Evolutionary conservation across 1,140 invertebrate genomes (phyloP), one percentile per base, ranked within the genome.

Genomic region (Cylas formicarius): DNA sequence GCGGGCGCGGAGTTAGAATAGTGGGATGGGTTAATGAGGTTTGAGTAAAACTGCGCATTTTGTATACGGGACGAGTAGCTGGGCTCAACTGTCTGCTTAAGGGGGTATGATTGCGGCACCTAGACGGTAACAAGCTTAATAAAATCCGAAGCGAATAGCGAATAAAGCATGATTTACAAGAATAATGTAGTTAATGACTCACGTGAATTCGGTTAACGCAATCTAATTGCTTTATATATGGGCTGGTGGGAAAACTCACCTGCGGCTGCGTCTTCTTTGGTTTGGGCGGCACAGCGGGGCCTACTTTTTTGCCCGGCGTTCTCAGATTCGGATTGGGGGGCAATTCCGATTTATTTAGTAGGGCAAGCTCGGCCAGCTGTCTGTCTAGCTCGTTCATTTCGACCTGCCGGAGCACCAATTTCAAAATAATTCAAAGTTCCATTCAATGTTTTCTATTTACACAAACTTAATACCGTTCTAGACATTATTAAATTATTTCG

Each of bases 211-310:
- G 26, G 13, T 33, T 2, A 21, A 20, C 19, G n/a, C 6, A 26
- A n/a, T 27, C 14, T 33, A 8, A 8, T 33, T 9, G 13, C 31
- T 33, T 8, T 9, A n/a, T n/a, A n/a, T n/a, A n/a, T n/a, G n/a
- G n/a, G n/a, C n/a, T n/a, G n/a, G n/a, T n/a, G n/a, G n/a, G 24
- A 13, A 17, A 13, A 33, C 13, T 44, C 65, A 81, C 79, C 73
- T 81, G 76, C n/a, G 80, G 80, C 51, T 73, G 70, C 57, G 78
- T 74, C 57, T 78, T 79, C 67, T 83, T 83, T 29, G 82, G 82
- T 65, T 86, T 86, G n/a, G 82, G 83, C 23, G 83, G 82, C 35
- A 85, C 77, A 32, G 81, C 80, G 39, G 84, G 83, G 44, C 79
- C 82, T 41, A 82, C 66, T 65, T 85, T 86, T 53, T 79, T 82